Conservation (phyloP, 2,888 invertebrate genomes). For the Drosophila ustulata region DNA sequence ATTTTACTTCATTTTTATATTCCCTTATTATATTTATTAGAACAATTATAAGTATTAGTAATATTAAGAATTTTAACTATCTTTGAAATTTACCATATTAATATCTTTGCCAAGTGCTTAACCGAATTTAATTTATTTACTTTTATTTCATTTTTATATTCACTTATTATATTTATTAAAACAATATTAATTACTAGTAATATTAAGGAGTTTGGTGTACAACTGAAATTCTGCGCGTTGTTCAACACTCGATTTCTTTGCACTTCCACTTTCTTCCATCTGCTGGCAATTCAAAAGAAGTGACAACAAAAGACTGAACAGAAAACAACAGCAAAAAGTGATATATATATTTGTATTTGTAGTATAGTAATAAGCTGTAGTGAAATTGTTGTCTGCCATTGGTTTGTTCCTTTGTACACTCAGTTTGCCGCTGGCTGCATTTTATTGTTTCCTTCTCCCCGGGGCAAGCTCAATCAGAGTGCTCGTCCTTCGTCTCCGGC, state of each 20-base stretch:
- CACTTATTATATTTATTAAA: too few relatives aligned
- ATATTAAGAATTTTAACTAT: too few relatives aligned
- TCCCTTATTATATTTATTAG: too few relatives aligned
- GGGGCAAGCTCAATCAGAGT: constrained; percentile 35
- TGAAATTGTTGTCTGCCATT: constrained; percentile 35
- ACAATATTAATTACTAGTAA: too few relatives aligned
- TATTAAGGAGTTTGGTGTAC: too few relatives aligned
- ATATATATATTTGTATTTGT: constrained; percentile 12
- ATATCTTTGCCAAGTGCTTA: too few relatives aligned
- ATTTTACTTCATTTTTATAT: too few relatives aligned
- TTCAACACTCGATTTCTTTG: neutral
- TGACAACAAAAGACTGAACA: constrained; percentile 13
- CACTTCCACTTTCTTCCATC: neutral
- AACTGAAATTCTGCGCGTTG: too few relatives aligned
- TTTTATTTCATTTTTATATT: too few relatives aligned
- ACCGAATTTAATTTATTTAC: too few relatives aligned
- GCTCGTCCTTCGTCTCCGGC: neutral
- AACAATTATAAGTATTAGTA: too few relatives aligned
- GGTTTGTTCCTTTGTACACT: constrained; percentile 8
- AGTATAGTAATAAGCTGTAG: constrained; percentile 39
- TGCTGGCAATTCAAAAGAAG: neutral
- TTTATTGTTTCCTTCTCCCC: constrained; percentile 63
- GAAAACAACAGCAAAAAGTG: constrained; percentile 4
- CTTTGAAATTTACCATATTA: too few relatives aligned
- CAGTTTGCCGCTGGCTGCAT: constrained; percentile 64